These are phyloP conservation scores for Drosophila pachea DNA, from an alignment of 1,140 invertebrate species.

Conservation along the genomic window DNA sequence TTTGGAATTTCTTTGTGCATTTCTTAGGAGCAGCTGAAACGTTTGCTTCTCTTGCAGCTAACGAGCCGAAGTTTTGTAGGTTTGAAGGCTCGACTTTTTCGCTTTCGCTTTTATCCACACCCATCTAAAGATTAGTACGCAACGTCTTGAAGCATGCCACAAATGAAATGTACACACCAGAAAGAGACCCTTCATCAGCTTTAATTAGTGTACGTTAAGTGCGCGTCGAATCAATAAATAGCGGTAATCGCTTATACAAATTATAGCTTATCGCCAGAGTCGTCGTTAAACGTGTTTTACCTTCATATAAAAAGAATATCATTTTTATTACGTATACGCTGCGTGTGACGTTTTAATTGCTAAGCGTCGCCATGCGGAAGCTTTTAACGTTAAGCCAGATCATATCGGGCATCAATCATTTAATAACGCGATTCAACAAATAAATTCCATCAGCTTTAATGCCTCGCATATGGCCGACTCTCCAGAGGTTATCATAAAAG, in stretches of 20 bases:
- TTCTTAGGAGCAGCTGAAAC: conserved; percentile 40
- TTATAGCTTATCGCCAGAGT: conserved; percentile 44
- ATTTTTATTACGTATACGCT: conserved; percentile 66
- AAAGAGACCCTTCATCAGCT: conserved; percentile 4
- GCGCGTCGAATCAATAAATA: conserved; percentile 48
- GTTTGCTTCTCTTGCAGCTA: conserved; percentile 31
- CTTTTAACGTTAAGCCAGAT: conserved; percentile 29
- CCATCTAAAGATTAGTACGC: not conserved
- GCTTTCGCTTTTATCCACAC: not conserved
- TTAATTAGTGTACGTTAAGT: conserved; percentile 53
- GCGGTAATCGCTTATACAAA: not conserved
- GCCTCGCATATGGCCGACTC: conserved; percentile 23
- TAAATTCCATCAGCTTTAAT: conserved; percentile 23
- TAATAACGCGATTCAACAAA: conserved; percentile 15
- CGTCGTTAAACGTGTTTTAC: conserved; percentile 15
- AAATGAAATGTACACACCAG: not conserved
- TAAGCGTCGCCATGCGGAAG: conserved; percentile 32
- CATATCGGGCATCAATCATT: conserved; percentile 23
- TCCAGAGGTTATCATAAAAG: conserved; percentile 14
- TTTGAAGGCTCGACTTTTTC: not conserved
- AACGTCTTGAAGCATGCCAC: conserved; percentile 11
- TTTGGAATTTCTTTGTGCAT: conserved; percentile 62
- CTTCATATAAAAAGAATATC: conserved; percentile 26
- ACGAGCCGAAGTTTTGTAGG: conserved; percentile 33
- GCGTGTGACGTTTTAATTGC: conserved; percentile 45